Evolutionary conservation across 2,113 vertebrate genomes (phyloP).

Genomic region (Sceloporus tristichus): DNA sequence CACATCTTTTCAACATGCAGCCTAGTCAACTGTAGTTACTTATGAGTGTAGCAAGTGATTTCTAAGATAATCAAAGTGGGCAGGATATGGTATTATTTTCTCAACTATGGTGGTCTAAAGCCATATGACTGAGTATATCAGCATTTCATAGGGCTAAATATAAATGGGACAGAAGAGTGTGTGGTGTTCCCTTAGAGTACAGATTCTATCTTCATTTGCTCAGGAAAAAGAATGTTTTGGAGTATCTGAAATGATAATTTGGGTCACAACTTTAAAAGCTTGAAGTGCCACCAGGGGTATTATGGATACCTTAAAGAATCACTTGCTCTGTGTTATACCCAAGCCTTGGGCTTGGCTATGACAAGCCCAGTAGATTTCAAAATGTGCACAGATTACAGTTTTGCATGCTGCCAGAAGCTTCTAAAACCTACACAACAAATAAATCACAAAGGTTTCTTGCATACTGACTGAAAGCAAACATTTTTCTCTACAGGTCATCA

Average conservation of each 20-base stretch:
- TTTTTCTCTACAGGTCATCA: neutral
- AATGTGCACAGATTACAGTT: neutral
- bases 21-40: neutral
- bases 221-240: too few species aligned
- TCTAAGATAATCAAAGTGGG: neutral
- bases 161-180: too few species aligned
- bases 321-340: neutral
- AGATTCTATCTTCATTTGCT: too few species aligned
- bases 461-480: neutral
- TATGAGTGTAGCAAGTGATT: neutral
- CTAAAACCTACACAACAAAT: neutral
- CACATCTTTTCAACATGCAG: neutral
- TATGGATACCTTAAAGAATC: too few species aligned
- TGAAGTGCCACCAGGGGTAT: too few species aligned
- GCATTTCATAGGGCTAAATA: too few species aligned
- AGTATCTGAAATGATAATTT: too few species aligned
- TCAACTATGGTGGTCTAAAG: neutral
- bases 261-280: too few species aligned
- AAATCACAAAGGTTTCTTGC: neutral
- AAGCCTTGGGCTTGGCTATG: neutral
- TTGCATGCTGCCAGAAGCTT: neutral
- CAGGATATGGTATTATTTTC: neutral
- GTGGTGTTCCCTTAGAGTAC: too few species aligned
- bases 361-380: neutral
- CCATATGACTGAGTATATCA: neutral